A percentile compares a stretch with the other conserved stretches of the same genome.
phyloP scores from a whole-genome alignment of 1,140 invertebrate species.

The Tetramorium alpestre region DNA sequence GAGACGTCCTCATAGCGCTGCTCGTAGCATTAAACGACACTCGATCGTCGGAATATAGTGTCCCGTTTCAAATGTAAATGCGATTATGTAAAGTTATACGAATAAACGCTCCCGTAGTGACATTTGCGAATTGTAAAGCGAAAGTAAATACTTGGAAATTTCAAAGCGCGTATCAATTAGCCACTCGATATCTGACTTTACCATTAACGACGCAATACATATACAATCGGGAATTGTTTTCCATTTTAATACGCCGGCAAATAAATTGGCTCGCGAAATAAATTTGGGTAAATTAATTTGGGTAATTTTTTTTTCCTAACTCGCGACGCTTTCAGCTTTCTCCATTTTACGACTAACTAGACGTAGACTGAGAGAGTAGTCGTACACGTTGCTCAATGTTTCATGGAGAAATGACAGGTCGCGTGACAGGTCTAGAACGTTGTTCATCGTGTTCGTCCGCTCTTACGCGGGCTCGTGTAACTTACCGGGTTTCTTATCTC shows the following conservation, averaged over 20 bases:
- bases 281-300: neutral
- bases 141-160: neutral
- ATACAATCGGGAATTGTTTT: neutral
- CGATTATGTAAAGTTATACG: slow-evolving; percentile 15
- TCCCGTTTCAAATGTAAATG: neutral
- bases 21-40: neutral
- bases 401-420: too few relatives aligned
- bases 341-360: neutral
- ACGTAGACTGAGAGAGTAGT: neutral
- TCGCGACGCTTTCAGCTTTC: neutral
- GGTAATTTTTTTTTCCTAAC: neutral
- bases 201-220: neutral
- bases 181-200: neutral
- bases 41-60: neutral
- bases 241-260: neutral
- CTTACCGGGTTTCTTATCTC: neutral
- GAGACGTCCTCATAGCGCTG: neutral
- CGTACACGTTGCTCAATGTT: neutral
- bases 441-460: neutral
- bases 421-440: neutral
- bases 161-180: neutral
- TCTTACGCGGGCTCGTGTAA: neutral
- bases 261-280: neutral
- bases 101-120: neutral
- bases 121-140: neutral